Evolutionary conservation across 2,888 invertebrate species (phyloP).

Genomic region (Teinopalpus imperialis): DNA sequence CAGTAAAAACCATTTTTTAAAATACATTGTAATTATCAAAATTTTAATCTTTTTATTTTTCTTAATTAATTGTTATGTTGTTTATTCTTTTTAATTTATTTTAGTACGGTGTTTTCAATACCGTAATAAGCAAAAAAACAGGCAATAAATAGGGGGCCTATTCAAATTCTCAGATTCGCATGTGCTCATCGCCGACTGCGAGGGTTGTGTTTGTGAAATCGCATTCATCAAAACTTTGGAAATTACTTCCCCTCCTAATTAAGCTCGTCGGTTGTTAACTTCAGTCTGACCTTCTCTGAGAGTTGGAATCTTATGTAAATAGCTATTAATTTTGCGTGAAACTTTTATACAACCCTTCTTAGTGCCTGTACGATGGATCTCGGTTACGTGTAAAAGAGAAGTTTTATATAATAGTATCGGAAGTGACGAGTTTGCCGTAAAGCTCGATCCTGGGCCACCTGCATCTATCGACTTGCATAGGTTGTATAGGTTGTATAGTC

Average conservation of each 20-base stretch:
- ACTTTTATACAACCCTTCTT: slow-evolving; percentile 17
- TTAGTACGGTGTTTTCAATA: background rate
- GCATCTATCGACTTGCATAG: too few species aligned
- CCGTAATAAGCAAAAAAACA: background rate
- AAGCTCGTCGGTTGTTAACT: slow-evolving; percentile 72
- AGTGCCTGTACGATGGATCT: slow-evolving; percentile 27
- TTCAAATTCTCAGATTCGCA: slow-evolving; percentile 19
- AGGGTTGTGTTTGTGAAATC: slow-evolving; percentile 66
- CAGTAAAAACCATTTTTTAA: too few species aligned
- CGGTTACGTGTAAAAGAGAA: too few species aligned
- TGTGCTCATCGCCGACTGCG: slow-evolving; percentile 21
- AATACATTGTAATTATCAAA: too few species aligned
- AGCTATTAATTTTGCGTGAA: slow-evolving; percentile 35
- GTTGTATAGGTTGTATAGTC: too few species aligned
- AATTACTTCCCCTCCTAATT: slow-evolving; percentile 74
- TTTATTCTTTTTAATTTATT: too few species aligned
- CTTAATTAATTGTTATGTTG: too few species aligned
- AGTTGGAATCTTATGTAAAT: slow-evolving; percentile 62
- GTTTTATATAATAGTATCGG: too few species aligned
- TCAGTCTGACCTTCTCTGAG: slow-evolving; percentile 32
- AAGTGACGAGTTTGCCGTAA: too few species aligned
- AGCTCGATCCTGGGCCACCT: too few species aligned
- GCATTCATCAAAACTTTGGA: slow-evolving; percentile 79
- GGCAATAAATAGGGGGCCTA: too few species aligned
- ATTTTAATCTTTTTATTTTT: too few species aligned